Base-by-base conservation (phyloP, 1,140 invertebrate species). In the Catajapyx aquilonaris region DNA sequence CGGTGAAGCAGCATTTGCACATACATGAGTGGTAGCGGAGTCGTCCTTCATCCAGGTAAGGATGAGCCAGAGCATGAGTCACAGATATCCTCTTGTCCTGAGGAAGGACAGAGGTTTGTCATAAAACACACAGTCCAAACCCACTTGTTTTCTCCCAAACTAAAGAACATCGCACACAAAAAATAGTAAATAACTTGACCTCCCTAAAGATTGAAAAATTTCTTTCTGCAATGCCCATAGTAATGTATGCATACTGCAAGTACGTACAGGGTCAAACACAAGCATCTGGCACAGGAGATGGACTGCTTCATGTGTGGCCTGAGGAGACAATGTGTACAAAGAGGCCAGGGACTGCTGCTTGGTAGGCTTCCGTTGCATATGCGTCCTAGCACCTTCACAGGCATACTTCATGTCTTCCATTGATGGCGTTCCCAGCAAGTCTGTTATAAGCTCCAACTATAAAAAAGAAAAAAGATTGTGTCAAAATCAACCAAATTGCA, bases 21-120 rank as follows among this genome's bases (percentile, higher is more conserved):
- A 99, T 99, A 58, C 94, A 98, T 30, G 93, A 97, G 62, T 99
- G 94, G 62, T 96, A 98, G 48, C 94, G 71, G 43, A 98, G 68
- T 45, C 94, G 69, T 34, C 94, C 94, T 59, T 98, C 94, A 52
- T 96, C 90, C 39, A 98, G 66, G 61, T 96, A 98, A 10, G 88
- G 86, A 66, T 96, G 91, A 40, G 81, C 77, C 43, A 98, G 64
- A 4, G 94, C 93, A 55, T 95, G 83, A 23, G 81, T 74, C 32
- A 95, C 87, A 5, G 76, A 81, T 53, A 96, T 90, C 52, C 93
- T 69, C 60, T 94, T 93, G 48, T 87, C 80, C 80, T 88, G 54
- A 1, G 57, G 53, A 41, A 31, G 34, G 40, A 41, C 41, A 38
- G 16, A 42, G 37, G 23, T 11, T 34, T n/a, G n/a, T n/a, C n/a